Evolutionary conservation across 2,888 invertebrate species (phyloP).

Genomic region (Dryobotodes eremita): DNA sequence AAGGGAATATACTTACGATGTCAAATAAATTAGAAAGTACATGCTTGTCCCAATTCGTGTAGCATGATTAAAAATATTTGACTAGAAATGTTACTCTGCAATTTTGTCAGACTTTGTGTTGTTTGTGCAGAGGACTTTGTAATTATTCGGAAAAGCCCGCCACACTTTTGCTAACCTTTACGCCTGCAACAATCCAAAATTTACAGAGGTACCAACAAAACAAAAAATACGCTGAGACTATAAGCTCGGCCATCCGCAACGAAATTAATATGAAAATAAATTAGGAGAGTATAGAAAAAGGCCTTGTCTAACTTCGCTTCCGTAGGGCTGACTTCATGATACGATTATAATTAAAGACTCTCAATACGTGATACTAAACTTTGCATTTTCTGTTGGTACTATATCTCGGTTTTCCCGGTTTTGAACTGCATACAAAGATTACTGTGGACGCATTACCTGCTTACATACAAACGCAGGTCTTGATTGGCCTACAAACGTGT

Average conservation of each 20-base stretch:
- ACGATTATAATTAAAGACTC: not conserved
- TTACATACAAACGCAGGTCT: not conserved
- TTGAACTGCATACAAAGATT: not conserved
- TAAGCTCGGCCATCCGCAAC: not conserved
- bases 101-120: too few species aligned
- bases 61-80: not conserved
- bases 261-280: not conserved
- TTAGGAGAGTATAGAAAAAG: not conserved
- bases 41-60: too few species aligned
- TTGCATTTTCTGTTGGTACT: not conserved
- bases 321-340: not conserved
- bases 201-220: not conserved
- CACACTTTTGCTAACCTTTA: not conserved
- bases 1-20: too few species aligned
- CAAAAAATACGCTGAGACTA: not conserved
- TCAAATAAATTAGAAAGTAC: too few species aligned
- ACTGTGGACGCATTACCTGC: not conserved
- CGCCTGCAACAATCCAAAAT: too few species aligned
- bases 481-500: constrained; percentile 5
- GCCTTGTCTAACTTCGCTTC: not conserved
- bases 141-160: not conserved
- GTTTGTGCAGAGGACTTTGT: not conserved
- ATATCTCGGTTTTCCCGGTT: constrained; percentile 1
- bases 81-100: not conserved
- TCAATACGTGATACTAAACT: not conserved